A percentile compares a stretch with the other conserved stretches of the same genome.
phyloP scores from a whole-genome alignment of 2,113 vertebrate genomes.

The Oenanthe melanoleuca region DNA sequence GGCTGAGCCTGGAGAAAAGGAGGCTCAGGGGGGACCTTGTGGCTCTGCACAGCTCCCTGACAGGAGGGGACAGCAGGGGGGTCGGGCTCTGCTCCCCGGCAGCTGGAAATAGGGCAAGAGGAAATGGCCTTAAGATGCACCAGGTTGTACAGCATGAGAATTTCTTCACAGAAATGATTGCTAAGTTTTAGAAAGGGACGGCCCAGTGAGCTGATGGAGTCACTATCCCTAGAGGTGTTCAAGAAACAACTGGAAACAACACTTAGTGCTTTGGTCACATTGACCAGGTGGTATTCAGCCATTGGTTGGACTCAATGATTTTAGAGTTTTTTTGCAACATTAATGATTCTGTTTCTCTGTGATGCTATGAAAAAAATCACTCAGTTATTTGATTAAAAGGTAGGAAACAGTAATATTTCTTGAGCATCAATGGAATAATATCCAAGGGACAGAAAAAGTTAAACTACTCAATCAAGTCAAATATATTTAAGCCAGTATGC shows the following conservation, averaged over 20 bases:
- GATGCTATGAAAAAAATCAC: not conserved
- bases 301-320: accelerated
- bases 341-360: not conserved
- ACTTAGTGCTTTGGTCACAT: no score
- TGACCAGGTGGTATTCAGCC: not conserved
- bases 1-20: not conserved
- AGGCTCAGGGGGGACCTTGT: not conserved
- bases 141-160: not conserved
- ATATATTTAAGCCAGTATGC: not conserved
- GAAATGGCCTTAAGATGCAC: not conserved
- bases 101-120: not conserved
- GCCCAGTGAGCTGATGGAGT: not conserved
- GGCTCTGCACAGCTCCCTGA: no score
- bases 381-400: not conserved
- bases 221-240: not conserved
- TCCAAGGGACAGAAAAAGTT: not conserved
- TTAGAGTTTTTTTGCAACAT: not conserved
- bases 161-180: not conserved
- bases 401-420: not conserved
- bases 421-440: not conserved
- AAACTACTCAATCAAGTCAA: not conserved
- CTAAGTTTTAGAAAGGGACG: not conserved
- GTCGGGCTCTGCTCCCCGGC: accelerated
- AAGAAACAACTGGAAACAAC: accelerated
- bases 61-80: accelerated